A percentile compares a stretch with the other conserved stretches of the same genome.
Evolutionary conservation across 2,888 invertebrate species (phyloP).

Genomic region (Eupithecia inturbata): DNA sequence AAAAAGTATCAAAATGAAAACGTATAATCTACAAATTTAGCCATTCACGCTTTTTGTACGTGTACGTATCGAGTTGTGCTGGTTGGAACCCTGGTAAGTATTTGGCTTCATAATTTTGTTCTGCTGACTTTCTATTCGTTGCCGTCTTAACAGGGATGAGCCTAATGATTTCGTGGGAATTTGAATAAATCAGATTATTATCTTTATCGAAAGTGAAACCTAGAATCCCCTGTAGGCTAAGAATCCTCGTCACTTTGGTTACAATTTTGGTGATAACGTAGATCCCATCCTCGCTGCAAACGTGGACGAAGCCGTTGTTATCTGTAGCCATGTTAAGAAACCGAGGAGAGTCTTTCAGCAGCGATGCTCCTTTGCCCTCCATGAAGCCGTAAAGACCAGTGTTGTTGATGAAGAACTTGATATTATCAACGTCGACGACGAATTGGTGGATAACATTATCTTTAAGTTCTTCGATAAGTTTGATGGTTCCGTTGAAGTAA

Average conservation of each 20-base stretch:
- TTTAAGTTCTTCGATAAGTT: conserved; percentile 50
- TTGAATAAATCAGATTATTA: conserved; percentile 71
- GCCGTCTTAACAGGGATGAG: conserved; percentile 47
- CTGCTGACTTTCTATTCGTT: not conserved
- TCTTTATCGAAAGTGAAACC: conserved; percentile 68
- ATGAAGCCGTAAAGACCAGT: conserved; percentile 67
- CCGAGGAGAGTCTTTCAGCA: conserved; percentile 58
- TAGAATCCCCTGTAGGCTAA: conserved; percentile 64
- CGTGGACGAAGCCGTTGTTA: conserved; percentile 60
- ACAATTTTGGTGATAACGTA: conserved; percentile 63
- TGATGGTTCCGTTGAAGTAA: conserved; percentile 60
- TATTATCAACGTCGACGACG: conserved; percentile 63
- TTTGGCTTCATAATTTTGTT: not conserved
- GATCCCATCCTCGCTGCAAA: conserved; percentile 71
- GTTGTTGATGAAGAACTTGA: conserved; percentile 69
- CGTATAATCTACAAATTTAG: not conserved
- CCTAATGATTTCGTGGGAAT: conserved; percentile 67
- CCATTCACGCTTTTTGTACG: not conserved
- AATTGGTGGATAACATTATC: conserved; percentile 65
- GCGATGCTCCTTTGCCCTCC: conserved; percentile 44
- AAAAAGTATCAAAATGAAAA: not conserved
- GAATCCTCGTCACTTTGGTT: conserved; percentile 62
- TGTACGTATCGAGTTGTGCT: not conserved
- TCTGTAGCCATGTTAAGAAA: conserved; percentile 68
- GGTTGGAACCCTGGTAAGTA: not conserved